Evolutionary conservation across 2,888 invertebrate genomes (phyloP).

Genomic region (Gasteruption jaculator): DNA sequence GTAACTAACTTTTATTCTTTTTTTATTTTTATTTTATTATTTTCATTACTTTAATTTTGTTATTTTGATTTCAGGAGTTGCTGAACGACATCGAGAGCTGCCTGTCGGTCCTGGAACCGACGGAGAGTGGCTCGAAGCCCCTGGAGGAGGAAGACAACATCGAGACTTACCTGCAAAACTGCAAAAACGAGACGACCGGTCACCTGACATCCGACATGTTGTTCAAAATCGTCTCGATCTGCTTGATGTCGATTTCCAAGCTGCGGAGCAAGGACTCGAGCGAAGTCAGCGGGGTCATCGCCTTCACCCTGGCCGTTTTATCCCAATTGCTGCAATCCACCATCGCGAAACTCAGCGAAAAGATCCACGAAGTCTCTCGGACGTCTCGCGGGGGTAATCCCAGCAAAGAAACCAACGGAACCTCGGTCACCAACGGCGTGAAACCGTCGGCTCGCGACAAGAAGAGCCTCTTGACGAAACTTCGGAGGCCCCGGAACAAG

Average conservation of each 20-base stretch:
- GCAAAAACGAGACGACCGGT: slow-evolving; percentile 31
- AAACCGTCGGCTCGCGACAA: slow-evolving; percentile 35
- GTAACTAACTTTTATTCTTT: neutral
- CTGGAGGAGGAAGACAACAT: slow-evolving; percentile 34
- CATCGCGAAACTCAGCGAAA: slow-evolving; percentile 32
- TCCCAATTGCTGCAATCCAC: slow-evolving; percentile 63
- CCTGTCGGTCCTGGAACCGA: slow-evolving; percentile 30
- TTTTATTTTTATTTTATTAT: slow-evolving; percentile 1
- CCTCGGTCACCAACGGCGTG: slow-evolving; percentile 17
- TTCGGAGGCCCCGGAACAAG: slow-evolving; percentile 42
- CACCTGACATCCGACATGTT: slow-evolving; percentile 58
- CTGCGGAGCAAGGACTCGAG: slow-evolving; percentile 69
- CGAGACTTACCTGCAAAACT: slow-evolving; percentile 36
- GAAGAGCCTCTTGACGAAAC: slow-evolving; percentile 41
- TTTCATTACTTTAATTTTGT: slow-evolving; percentile 12
- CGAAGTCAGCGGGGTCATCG: slow-evolving; percentile 78
- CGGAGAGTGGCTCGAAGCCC: slow-evolving; percentile 21
- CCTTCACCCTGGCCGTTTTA: slow-evolving; percentile 78
- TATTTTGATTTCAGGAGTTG: slow-evolving; percentile 29
- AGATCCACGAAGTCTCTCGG: neutral
- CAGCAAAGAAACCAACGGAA: slow-evolving; percentile 20
- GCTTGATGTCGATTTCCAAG: slow-evolving; percentile 76
- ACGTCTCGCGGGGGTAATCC: neutral
- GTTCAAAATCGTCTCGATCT: slow-evolving; percentile 78
- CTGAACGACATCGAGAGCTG: slow-evolving; percentile 42